Evolutionary conservation across 2,797 vertebrate species (phyloP).

Genomic region (Distichodus sexfasciatus): DNA sequence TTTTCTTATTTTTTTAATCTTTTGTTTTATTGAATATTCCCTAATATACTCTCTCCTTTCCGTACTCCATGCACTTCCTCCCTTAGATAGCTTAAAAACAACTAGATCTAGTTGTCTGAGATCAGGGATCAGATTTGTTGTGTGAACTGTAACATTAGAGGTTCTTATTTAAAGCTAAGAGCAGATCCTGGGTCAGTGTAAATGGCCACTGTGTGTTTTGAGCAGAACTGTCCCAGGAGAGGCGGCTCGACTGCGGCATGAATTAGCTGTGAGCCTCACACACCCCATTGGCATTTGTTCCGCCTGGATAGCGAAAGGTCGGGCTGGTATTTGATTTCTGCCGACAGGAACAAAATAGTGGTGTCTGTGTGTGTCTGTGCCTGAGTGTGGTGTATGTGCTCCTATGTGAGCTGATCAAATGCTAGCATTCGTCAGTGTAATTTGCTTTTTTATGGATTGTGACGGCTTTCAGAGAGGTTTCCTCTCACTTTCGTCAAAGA

Average conservation of each 20-base stretch:
- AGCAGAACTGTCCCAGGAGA: not conserved
- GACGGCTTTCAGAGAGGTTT: not conserved
- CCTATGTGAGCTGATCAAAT: not conserved
- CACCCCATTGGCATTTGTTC: slow-evolving; percentile 39
- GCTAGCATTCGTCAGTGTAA: not conserved
- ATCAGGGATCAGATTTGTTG: too few relatives aligned
- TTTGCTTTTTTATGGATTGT: not conserved
- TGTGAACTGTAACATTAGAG: not conserved
- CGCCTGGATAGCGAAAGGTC: slow-evolving; percentile 57
- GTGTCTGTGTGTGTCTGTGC: not conserved
- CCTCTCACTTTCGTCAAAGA: not conserved
- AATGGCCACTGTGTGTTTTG: not conserved
- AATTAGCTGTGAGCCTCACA: slow-evolving; percentile 2
- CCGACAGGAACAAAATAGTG: slow-evolving; percentile 41
- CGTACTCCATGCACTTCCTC: too few relatives aligned
- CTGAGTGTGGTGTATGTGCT: not conserved
- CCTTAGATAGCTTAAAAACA: too few relatives aligned
- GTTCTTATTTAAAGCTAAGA: too few relatives aligned
- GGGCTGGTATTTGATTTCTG: slow-evolving; percentile 59
- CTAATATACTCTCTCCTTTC: too few relatives aligned
- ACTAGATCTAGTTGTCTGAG: too few relatives aligned
- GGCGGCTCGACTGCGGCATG: not conserved
- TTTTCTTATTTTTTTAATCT: too few relatives aligned
- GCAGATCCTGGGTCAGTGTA: not conserved
- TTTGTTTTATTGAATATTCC: too few relatives aligned